A percentile compares a stretch with the other conserved stretches of the same genome.
These are phyloP conservation scores for Lithophane socia DNA, from an alignment of 2,888 invertebrate genomes.

Conservation along the genomic window DNA sequence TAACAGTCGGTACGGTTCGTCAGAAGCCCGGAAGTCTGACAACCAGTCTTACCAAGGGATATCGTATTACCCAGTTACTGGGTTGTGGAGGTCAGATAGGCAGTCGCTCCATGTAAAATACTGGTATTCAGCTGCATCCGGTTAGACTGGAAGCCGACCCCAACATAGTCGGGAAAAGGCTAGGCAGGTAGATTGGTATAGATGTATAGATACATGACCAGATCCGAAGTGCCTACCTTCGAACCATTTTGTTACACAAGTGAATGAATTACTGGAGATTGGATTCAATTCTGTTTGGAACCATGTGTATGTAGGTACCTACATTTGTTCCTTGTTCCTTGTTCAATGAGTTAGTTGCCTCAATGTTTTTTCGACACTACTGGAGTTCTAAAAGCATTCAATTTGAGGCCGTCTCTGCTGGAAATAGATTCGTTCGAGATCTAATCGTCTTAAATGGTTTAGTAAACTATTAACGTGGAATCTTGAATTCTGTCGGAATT, in stretches of 20 bases:
- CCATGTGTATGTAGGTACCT: not conserved
- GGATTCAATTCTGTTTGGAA: conserved; percentile 29
- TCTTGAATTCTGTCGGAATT: not conserved
- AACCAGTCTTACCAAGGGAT: too few relatives aligned
- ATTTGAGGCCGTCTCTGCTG: not conserved
- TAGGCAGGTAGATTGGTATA: too few relatives aligned
- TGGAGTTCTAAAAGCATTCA: conserved; percentile 35
- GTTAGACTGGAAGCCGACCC: too few relatives aligned
- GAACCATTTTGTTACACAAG: conserved; percentile 12
- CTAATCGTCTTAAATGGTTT: conserved; percentile 17
- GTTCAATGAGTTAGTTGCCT: conserved; percentile 8
- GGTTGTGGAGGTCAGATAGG: too few relatives aligned
- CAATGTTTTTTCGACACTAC: conserved; percentile 22
- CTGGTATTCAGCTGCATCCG: too few relatives aligned
- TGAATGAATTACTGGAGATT: conserved; percentile 28
- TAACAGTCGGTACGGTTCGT: too few relatives aligned
- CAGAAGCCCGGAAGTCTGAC: too few relatives aligned
- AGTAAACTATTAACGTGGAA: conserved; percentile 18
- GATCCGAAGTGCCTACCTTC: not conserved
- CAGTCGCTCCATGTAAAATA: too few relatives aligned
- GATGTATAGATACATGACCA: not conserved
- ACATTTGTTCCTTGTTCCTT: too few relatives aligned
- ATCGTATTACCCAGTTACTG: too few relatives aligned
- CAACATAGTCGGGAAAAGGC: too few relatives aligned
- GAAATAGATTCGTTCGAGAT: conserved; percentile 21